A percentile compares a stretch with the other conserved stretches of the same genome.
These are phyloP conservation scores for Chaetophractus vellerosus DNA, from an alignment of 2,797 vertebrate genomes.

Conservation along the genomic window DNA sequence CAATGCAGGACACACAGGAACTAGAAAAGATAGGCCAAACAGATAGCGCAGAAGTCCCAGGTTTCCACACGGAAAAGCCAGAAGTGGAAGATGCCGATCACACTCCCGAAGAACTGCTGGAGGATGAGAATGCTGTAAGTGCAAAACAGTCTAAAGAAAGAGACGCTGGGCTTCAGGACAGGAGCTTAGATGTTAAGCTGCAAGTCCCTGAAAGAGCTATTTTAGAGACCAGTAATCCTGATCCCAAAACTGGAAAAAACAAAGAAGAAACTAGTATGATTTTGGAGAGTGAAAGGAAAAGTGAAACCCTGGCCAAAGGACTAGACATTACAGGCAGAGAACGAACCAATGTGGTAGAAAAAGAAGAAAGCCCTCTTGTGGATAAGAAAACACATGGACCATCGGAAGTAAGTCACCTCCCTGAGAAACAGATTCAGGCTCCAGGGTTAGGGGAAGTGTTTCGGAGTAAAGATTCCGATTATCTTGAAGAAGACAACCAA, in stretches of 20 bases:
- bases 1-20: neutral
- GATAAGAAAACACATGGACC: neutral
- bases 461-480: neutral
- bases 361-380: conserved; percentile 17
- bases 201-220: conserved; percentile 40
- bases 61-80: conserved; percentile 43
- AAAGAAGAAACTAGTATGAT: conserved; percentile 66
- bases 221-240: conserved; percentile 52
- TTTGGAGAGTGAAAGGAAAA: conserved; percentile 55
- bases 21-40: conserved; percentile 59
- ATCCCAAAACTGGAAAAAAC: neutral
- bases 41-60: conserved; percentile 33
- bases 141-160: conserved; percentile 84
- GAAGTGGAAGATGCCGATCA: conserved; percentile 76
- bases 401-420: neutral
- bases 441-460: conserved; percentile 65
- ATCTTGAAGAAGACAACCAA: neutral
- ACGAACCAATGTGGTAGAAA: neutral
- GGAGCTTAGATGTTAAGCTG: neutral
- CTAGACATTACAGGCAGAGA: accelerated
- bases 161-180: conserved; percentile 29
- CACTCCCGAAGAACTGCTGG: conserved; percentile 91
- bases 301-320: neutral
- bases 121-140: conserved; percentile 96
- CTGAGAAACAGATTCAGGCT: neutral